A percentile compares a stretch with the other conserved stretches of the same genome.
These are phyloP conservation scores for Dasypolia templi DNA, from an alignment of 2,888 invertebrate species.

Conservation along the genomic window DNA sequence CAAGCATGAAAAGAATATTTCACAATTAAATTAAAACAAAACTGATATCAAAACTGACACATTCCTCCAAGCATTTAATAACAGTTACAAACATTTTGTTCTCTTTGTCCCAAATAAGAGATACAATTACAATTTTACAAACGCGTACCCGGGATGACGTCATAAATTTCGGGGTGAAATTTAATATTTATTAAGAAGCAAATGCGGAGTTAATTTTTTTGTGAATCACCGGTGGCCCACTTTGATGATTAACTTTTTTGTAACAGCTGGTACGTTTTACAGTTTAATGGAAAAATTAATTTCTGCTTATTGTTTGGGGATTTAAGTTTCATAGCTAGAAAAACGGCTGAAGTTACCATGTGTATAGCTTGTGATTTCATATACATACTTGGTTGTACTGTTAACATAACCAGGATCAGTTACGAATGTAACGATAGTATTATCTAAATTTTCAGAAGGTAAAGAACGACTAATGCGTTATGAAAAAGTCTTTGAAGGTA, in stretches of 20 bases:
- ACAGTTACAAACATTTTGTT: conserved; percentile 77
- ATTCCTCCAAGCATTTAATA: conserved; percentile 68
- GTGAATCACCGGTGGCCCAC: conserved; percentile 82
- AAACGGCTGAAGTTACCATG: conserved; percentile 3
- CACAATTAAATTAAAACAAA: conserved; percentile 57
- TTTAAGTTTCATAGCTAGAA: conserved; percentile 48
- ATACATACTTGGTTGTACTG: background rate
- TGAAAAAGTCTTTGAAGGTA: too few relatives aligned
- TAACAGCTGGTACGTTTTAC: conserved; percentile 66
- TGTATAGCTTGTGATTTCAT: background rate
- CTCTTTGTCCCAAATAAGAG: conserved; percentile 81
- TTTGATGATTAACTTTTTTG: conserved; percentile 76
- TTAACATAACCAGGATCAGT: background rate
- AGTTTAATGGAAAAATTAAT: conserved; percentile 70
- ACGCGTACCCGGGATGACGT: conserved; percentile 72
- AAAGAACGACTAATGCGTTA: background rate
- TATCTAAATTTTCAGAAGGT: background rate
- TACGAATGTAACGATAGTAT: background rate
- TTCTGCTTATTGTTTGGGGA: conserved; percentile 67
- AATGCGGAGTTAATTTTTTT: conserved; percentile 84
- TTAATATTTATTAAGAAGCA: conserved; percentile 86
- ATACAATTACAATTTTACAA: conserved; percentile 80
- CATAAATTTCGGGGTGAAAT: conserved; percentile 83
- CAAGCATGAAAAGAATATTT: conserved; percentile 22
- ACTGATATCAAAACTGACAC: conserved; percentile 53